Base-by-base conservation (phyloP, 2,888 invertebrate genomes). In the Eupithecia subfuscata region DNA sequence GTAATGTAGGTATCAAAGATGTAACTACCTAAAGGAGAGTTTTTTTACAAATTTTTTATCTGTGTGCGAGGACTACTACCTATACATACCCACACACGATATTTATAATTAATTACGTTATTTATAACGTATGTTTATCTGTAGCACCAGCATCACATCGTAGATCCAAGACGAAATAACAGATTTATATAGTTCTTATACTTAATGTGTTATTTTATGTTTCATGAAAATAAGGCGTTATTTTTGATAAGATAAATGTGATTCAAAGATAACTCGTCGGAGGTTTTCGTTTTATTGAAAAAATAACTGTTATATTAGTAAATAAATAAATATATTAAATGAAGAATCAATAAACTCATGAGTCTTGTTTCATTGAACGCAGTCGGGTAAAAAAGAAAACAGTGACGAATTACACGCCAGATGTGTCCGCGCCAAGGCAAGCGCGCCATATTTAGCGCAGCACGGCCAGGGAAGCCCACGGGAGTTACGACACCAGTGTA, bases 361-460 rank as follows among this genome's bases (percentile, higher is more conserved):
- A n/a, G n/a, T n/a, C n/a, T n/a, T n/a, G 43, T 74, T 67, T 76
- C 48, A 76, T 73, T 71, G 52, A 73, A 56, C 11, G 11, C n/a
- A n/a, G 52, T 22, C 11, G 22, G 48, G 18, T 48, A 56, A 67
- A 65, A n/a, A 70, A 75, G 70, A 75, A 74, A 73, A 73, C 25
- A 52, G 70, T 71, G 75, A 73, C 70, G 43, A 73, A 77, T 77
- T 60, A 37, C 65, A n/a, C 60, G 68, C 73, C 75, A 77, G 70
- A 77, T 75, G 70, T 73, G 73, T 64, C 70, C 63, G 18, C 69
- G 7, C 14, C 77, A 72, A 75, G 75, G 75, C 30, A 56, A 56
- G 52, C 70, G 70, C 14, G 40, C 73, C 77, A 75, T 77, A 63
- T 70, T 45, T 64, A 56, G 73, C 9, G 25, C 18, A 6, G 5